These are phyloP conservation scores for Hirtodrosophila histrioides DNA, from an alignment of 2,888 invertebrate species.

Conservation along the genomic window DNA sequence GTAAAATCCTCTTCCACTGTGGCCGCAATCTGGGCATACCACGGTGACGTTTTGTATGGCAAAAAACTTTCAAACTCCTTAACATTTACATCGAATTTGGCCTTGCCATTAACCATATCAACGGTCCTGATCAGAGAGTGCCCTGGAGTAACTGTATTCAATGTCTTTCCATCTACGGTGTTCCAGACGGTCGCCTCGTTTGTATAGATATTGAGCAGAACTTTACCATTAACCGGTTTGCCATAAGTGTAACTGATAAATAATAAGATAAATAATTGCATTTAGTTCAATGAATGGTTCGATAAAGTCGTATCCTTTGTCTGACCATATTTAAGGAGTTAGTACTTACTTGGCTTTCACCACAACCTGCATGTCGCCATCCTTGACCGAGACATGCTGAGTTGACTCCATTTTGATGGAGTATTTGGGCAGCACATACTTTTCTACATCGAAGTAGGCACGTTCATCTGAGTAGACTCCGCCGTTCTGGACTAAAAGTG, in stretches of 20 bases:
- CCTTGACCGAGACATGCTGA: constrained; percentile 92
- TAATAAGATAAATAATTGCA: not conserved
- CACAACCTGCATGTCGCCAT: constrained; percentile 91
- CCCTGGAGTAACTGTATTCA: constrained; percentile 39
- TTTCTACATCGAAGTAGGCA: constrained; percentile 88
- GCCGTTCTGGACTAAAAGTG: constrained; percentile 82
- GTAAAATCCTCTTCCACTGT: constrained; percentile 96
- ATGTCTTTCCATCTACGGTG: constrained; percentile 25
- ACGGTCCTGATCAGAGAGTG: constrained; percentile 64
- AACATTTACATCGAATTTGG: constrained; percentile 77
- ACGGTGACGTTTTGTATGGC: constrained; percentile 47
- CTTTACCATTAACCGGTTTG: constrained; percentile 93
- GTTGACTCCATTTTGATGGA: constrained; percentile 93
- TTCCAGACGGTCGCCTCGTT: constrained; percentile 82
- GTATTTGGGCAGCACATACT: constrained; percentile 96
- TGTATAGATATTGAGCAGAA: constrained; percentile 91
- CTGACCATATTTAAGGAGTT: too few relatives aligned
- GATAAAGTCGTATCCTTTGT: not conserved
- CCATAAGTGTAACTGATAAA: constrained; percentile 88
- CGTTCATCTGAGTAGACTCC: constrained; percentile 57
- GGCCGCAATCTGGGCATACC: constrained; percentile 88
- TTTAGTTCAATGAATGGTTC: too few relatives aligned
- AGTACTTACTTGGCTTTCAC: constrained; percentile 85
- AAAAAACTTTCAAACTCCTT: constrained; percentile 70
- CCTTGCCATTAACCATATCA: constrained; percentile 81